Conservation (phyloP, 2,113 vertebrate species). For the Aythya baeri region DNA sequence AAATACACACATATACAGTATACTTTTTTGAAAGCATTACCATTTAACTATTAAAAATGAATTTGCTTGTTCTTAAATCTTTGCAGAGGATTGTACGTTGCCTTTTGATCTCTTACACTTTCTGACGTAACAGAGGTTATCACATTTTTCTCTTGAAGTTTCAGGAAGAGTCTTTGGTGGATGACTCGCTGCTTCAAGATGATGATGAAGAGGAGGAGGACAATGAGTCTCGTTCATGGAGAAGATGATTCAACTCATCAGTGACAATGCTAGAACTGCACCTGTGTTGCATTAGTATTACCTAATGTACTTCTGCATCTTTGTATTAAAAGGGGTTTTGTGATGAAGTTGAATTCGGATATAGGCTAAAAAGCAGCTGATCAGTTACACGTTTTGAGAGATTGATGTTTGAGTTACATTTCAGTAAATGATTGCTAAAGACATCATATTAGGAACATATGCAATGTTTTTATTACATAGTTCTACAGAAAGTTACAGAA, state of each 20-base stretch:
- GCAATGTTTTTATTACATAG: constrained; percentile 88
- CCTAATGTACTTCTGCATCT: constrained; percentile 84
- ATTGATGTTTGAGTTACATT: constrained; percentile 86
- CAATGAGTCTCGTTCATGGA: constrained; percentile 95
- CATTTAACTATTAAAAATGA: not conserved
- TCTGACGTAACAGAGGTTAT: constrained; percentile 31
- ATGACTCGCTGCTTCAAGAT: constrained; percentile 93
- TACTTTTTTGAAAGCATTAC: not conserved
- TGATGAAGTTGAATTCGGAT: constrained; percentile 80
- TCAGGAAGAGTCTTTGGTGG: constrained; percentile 92
- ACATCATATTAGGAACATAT: constrained; percentile 84
- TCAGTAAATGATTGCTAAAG: constrained; percentile 86
- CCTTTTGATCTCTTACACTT: not conserved
- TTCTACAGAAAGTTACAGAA: constrained; percentile 81
- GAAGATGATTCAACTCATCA: constrained; percentile 89
- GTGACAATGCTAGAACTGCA: constrained; percentile 74
- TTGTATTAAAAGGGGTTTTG: constrained; percentile 82
- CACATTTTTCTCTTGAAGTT: constrained; percentile 78
- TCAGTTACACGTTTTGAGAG: constrained; percentile 78
- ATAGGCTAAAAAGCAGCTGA: constrained; percentile 78
- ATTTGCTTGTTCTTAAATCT: not conserved
- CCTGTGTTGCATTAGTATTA: constrained; percentile 84
- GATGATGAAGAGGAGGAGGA: constrained; percentile 98
- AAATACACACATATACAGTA: not conserved
- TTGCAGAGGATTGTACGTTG: not conserved